Conservation (phyloP, 2,888 invertebrate species). For the Polyommatus iphigenia region DNA sequence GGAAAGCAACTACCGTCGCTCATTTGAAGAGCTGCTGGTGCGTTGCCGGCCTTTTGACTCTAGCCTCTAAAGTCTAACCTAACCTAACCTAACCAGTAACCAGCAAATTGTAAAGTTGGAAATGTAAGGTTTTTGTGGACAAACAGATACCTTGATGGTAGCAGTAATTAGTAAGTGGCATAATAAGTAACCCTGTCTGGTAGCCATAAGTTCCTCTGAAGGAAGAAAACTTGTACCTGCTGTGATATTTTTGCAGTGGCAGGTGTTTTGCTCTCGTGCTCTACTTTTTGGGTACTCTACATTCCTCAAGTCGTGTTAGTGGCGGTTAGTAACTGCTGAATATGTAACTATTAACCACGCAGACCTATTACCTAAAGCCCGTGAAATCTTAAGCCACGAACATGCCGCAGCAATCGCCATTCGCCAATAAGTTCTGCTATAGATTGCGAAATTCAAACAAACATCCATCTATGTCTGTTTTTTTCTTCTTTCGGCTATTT, state of each 20-base stretch:
- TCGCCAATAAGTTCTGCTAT: constrained; percentile 9
- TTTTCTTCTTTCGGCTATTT: not conserved
- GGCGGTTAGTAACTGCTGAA: not conserved
- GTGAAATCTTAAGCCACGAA: constrained; percentile 12
- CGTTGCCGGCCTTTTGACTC: too few relatives aligned
- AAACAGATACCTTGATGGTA: too few relatives aligned
- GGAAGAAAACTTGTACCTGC: too few relatives aligned
- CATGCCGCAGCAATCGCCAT: not conserved
- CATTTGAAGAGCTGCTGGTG: too few relatives aligned
- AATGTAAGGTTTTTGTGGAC: not conserved
- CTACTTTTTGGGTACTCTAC: not conserved
- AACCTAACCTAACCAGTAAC: too few relatives aligned
- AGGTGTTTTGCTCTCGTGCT: not conserved
- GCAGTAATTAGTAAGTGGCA: too few relatives aligned
- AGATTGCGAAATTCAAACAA: not conserved
- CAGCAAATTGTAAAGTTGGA: not conserved
- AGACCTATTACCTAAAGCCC: constrained; percentile 1
- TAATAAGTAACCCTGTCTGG: not conserved
- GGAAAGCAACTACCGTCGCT: too few relatives aligned
- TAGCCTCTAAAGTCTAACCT: too few relatives aligned
- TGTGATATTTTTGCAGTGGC: not conserved
- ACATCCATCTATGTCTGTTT: not conserved
- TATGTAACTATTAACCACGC: not conserved
- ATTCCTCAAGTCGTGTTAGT: not conserved
- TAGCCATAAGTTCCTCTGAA: not conserved